Percentiles rank a stretch among this genome's conserved stretches.
Evolutionary conservation across 2,888 invertebrate genomes (phyloP).

Genomic region (Corythucha ciliata): DNA sequence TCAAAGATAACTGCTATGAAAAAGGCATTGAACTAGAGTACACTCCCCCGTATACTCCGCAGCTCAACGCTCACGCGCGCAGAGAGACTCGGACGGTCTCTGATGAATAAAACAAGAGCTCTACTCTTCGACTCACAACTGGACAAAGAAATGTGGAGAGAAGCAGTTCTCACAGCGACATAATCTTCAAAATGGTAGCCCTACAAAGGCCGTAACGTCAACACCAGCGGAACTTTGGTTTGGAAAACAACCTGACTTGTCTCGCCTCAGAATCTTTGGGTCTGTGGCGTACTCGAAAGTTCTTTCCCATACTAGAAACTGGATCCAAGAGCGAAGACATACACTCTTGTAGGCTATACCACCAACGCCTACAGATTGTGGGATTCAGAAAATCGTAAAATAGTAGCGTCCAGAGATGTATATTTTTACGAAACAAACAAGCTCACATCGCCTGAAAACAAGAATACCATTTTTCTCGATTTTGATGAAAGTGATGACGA

Average conservation of each 20-base stretch:
- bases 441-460: too few relatives aligned
- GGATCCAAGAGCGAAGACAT: conserved; percentile 13
- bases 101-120: conserved; percentile 11
- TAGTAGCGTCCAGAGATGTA: too few relatives aligned
- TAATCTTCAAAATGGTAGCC: conserved; percentile 15
- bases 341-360: too few relatives aligned
- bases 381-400: too few relatives aligned
- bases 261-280: conserved; percentile 7
- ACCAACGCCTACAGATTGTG: too few relatives aligned
- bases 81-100: conserved; percentile 1
- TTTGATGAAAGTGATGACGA: too few relatives aligned
- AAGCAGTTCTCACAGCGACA: background rate
- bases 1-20: conserved; percentile 5
- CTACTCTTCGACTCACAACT: background rate
- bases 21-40: conserved; percentile 16
- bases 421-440: too few relatives aligned
- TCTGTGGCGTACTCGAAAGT: conserved; percentile 5
- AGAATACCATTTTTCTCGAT: too few relatives aligned
- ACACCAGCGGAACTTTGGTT: conserved; percentile 16
- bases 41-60: conserved; percentile 16
- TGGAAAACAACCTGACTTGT: conserved; percentile 8
- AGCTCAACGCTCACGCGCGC: conserved; percentile 12
- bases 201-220: background rate
- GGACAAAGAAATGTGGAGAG: background rate
- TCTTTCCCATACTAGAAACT: conserved; percentile 6